Evolutionary conservation across 2,888 invertebrate species (phyloP).

Genomic region (Lepidocyrtoides sp.): DNA sequence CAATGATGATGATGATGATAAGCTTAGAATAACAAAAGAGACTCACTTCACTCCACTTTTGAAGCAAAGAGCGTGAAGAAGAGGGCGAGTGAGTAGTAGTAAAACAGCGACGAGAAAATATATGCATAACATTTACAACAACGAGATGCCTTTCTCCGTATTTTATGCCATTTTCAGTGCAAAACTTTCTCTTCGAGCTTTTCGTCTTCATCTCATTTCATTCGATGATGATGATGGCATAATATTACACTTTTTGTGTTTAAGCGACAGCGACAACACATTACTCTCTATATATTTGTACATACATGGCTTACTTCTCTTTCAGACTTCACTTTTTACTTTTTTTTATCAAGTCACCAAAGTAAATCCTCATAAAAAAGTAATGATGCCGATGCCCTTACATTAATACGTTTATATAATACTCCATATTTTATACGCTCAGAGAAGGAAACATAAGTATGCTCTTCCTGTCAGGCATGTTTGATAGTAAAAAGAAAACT

Average conservation of each 20-base stretch:
- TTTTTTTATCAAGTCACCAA: conserved; percentile 18
- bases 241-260: neutral
- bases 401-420: neutral
- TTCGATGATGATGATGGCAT: neutral
- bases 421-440: neutral
- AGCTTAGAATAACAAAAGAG: too few species aligned
- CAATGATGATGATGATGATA: neutral
- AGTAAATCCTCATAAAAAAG: conserved; percentile 57
- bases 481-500: conserved; percentile 22
- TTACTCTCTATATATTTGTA: too few species aligned
- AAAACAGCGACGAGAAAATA: neutral
- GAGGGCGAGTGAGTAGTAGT: neutral
- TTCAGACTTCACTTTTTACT: neutral
- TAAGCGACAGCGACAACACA: neutral
- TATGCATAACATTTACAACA: neutral
- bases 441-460: neutral
- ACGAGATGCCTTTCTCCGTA: neutral
- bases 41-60: too few species aligned
- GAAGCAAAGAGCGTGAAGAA: neutral
- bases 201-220: neutral
- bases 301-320: too few species aligned
- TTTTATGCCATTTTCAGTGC: conserved; percentile 19
- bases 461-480: neutral
- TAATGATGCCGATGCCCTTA: neutral
- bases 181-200: neutral